These are phyloP conservation scores for Silurus glanis DNA, from an alignment of 2,113 vertebrate species.

Conservation along the genomic window DNA sequence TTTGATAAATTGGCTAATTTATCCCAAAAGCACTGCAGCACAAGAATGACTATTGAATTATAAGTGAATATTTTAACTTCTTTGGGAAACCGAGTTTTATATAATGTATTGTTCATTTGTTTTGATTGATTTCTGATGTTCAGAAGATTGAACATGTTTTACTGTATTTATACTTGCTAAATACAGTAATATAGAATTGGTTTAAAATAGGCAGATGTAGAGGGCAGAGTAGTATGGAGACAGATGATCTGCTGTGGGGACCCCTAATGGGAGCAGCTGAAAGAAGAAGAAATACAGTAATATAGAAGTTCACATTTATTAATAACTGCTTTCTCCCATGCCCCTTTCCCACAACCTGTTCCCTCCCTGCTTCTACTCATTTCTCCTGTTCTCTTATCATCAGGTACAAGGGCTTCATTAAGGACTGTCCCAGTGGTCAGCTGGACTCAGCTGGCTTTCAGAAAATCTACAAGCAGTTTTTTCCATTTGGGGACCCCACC, in stretches of 20 bases:
- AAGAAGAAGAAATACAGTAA: background rate
- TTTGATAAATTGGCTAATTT: background rate
- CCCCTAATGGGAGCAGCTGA: no score
- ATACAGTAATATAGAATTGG: background rate
- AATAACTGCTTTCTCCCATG: background rate
- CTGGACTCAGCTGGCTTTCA: constrained; percentile 83
- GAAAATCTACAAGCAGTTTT: constrained; percentile 91
- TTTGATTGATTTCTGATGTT: background rate
- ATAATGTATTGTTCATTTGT: background rate
- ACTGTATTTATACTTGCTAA: background rate
- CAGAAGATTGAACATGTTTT: background rate
- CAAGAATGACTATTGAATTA: background rate
- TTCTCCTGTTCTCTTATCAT: background rate
- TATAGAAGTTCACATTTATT: background rate
- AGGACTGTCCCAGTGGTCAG: constrained; percentile 87
- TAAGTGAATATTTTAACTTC: background rate
- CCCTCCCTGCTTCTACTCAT: background rate
- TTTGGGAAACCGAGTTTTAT: background rate
- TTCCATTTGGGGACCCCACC: constrained; percentile 85
- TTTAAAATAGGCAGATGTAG: no score
- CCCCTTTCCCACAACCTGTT: background rate
- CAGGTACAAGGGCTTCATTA: constrained; percentile 91
- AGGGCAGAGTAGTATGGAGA: no score
- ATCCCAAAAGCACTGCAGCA: background rate
- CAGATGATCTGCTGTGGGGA: no score